Evolutionary conservation across 30 jellyfish, hydroid and myxozoan genomes (phyloP).

Genomic region (Haliclystus octoradiatus): DNA sequence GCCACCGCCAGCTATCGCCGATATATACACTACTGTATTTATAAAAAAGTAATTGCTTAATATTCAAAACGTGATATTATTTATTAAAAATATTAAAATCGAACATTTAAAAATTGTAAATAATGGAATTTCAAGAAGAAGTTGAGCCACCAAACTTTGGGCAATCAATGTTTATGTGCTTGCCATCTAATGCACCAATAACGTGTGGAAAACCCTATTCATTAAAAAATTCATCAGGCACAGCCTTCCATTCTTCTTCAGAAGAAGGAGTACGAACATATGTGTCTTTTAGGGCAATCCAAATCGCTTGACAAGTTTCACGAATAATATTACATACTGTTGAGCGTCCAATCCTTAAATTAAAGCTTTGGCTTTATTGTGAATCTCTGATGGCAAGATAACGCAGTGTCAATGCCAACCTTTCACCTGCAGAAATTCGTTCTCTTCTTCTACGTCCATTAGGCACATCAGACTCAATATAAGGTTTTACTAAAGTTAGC

Average conservation of each 20-base stretch:
- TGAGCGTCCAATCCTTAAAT: conserved; percentile 32
- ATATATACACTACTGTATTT: too few relatives aligned
- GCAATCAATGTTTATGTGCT: too few relatives aligned
- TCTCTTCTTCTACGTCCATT: conserved; percentile 9
- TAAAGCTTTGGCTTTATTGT: conserved; percentile 34
- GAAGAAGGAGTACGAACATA: too few relatives aligned
- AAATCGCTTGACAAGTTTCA: conserved; percentile 36
- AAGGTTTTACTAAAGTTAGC: background rate
- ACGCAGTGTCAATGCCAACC: conserved; percentile 26
- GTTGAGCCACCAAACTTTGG: conserved; percentile 37
- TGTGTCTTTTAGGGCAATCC: conserved; percentile 10
- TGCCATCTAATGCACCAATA: too few relatives aligned
- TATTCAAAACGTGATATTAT: too few relatives aligned
- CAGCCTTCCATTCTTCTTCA: too few relatives aligned
- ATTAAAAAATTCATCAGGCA: conserved; percentile 12
- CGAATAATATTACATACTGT: conserved; percentile 25
- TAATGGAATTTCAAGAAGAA: too few relatives aligned
- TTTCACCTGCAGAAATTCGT: conserved; percentile 19
- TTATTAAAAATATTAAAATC: too few relatives aligned
- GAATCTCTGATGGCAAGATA: conserved; percentile 39
- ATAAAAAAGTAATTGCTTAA: too few relatives aligned
- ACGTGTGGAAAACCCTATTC: conserved; percentile 53
- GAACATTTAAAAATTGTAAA: too few relatives aligned
- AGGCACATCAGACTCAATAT: too few relatives aligned
- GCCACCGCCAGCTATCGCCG: too few relatives aligned